Conservation (phyloP, 2,888 invertebrate species). For the Autographa gamma region DNA sequence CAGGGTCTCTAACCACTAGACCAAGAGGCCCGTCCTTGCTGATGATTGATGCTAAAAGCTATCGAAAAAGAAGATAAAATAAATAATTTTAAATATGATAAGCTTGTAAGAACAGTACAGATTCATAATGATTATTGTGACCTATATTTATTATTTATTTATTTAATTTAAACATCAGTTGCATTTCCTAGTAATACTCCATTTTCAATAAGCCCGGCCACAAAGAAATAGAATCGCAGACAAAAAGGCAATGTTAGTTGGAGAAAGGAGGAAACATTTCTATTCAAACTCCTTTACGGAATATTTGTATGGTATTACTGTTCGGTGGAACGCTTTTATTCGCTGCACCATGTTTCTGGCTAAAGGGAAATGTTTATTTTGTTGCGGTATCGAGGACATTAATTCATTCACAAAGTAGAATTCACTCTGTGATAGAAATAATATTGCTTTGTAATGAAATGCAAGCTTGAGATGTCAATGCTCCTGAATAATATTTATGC, state of each 20-base stretch:
- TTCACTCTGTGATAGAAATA: constrained; percentile 4
- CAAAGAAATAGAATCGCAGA: constrained; percentile 32
- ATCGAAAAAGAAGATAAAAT: too few species aligned
- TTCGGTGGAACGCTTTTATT: constrained; percentile 5
- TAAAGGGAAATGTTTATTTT: constrained; percentile 3
- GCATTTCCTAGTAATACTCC: constrained; percentile 4
- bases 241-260: constrained; percentile 17
- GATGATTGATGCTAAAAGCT: too few species aligned
- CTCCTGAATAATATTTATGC: background rate
- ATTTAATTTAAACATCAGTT: constrained; percentile 10
- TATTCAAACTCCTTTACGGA: constrained; percentile 33
- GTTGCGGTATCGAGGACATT: constrained; percentile 4
- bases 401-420: background rate
- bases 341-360: constrained; percentile 5
- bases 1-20: too few species aligned
- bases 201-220: constrained; percentile 21
- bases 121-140: background rate
- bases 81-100: too few species aligned
- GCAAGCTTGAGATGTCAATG: background rate
- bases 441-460: constrained; percentile 3
- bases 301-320: constrained; percentile 38
- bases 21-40: too few species aligned
- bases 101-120: too few species aligned
- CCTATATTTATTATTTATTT: constrained; percentile 11
- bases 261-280: constrained; percentile 29